These are phyloP conservation scores for Criorhina ranunculi DNA, from an alignment of 2,888 invertebrate species.

Conservation along the genomic window DNA sequence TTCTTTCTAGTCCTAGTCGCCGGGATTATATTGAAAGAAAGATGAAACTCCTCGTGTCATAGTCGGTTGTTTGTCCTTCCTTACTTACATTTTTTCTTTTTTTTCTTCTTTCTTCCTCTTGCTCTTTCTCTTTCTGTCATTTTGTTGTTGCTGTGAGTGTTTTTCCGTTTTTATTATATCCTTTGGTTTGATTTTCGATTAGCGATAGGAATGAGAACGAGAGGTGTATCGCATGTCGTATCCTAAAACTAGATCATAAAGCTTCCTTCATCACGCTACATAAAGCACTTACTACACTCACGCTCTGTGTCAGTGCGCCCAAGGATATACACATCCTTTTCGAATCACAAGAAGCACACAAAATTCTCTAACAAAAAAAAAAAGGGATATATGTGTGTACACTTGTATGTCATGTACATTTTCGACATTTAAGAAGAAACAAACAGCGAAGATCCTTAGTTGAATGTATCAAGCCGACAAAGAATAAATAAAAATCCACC, in stretches of 20 bases:
- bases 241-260: conserved; percentile 74
- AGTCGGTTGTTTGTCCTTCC: conserved; percentile 11
- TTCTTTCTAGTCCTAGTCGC: neutral
- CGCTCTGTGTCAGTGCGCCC: conserved; percentile 28
- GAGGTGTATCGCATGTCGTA: conserved; percentile 47
- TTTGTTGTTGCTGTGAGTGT: conserved; percentile 28
- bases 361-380: neutral
- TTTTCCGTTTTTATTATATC: conserved; percentile 65
- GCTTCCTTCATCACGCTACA: conserved; percentile 71
- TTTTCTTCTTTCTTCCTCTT: neutral
- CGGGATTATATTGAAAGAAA: conserved; percentile 36
- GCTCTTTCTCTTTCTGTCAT: neutral
- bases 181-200: conserved; percentile 73
- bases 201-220: conserved; percentile 54
- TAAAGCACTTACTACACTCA: conserved; percentile 66
- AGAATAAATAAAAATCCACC: conserved; percentile 3
- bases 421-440: conserved; percentile 6
- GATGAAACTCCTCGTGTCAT: conserved; percentile 32
- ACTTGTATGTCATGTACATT: neutral
- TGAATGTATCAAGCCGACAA: conserved; percentile 3
- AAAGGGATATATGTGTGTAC: neutral
- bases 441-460: conserved; percentile 16
- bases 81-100: conserved; percentile 1
- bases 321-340: conserved; percentile 27
- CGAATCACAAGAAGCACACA: conserved; percentile 10